phyloP scores from a whole-genome alignment of 2,888 invertebrate genomes.

The Drosophila nigricruria region DNA sequence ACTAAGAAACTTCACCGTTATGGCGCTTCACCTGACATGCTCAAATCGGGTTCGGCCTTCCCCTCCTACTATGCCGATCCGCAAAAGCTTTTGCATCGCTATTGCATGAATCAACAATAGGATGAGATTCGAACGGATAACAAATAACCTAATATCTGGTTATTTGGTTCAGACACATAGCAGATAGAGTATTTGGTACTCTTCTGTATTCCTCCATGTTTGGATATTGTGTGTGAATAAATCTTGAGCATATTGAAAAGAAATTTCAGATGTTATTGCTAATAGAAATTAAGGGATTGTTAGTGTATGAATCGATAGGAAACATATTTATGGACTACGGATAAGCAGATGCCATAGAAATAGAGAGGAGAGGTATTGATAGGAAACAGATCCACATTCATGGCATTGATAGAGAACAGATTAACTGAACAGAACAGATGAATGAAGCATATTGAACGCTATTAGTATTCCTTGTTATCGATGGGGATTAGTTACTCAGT shows the following conservation, averaged over 20 bases:
- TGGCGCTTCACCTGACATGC: constrained; percentile 44
- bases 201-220: neutral
- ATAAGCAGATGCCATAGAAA: no score
- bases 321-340: no score
- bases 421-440: no score
- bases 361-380: no score
- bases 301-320: neutral
- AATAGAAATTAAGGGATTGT: neutral
- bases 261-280: neutral
- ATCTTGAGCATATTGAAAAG: constrained; percentile 23
- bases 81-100: constrained; percentile 15
- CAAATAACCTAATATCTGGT: neutral
- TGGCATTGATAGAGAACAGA: no score
- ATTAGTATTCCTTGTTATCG: no score
- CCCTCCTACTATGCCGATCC: constrained; percentile 41
- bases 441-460: no score
- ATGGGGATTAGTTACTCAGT: no score
- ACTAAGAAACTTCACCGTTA: constrained; percentile 29
- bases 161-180: neutral
- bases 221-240: constrained; percentile 18
- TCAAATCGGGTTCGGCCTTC: constrained; percentile 40
- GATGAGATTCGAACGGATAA: neutral
- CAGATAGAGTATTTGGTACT: neutral
- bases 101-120: constrained; percentile 1
- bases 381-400: no score